Conservation (phyloP, 2,797 vertebrate species). For the Neolamprologus multifasciatus region DNA sequence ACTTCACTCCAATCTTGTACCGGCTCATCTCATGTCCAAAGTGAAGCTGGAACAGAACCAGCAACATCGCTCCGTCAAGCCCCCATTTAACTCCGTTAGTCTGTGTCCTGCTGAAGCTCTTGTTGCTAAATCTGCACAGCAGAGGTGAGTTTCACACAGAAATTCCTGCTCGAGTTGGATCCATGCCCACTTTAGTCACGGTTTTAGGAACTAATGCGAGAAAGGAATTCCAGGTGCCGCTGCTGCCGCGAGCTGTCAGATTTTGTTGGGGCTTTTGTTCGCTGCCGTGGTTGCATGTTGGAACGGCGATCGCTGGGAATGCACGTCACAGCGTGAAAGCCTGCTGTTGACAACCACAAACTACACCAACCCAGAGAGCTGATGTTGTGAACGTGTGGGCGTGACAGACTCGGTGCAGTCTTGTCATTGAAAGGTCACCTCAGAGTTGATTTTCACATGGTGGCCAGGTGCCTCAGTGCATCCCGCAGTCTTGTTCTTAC, state of each 20-base stretch:
- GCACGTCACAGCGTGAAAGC: constrained; percentile 14
- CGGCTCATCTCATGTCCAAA: constrained; percentile 28
- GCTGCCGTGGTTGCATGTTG: not conserved
- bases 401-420: constrained; percentile 10
- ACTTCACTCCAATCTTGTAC: constrained; percentile 5
- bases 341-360: not conserved
- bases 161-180: constrained; percentile 19
- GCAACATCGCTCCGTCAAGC: not conserved
- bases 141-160: not conserved
- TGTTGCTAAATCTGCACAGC: not conserved
- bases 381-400: not conserved
- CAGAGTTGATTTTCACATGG: not conserved
- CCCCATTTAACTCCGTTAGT: not conserved
- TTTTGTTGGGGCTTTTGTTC: not conserved
- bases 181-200: not conserved
- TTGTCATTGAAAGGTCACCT: constrained; percentile 9
- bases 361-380: not conserved
- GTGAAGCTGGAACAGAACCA: constrained; percentile 11
- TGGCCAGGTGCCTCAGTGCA: not conserved
- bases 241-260: not conserved
- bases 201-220: not conserved
- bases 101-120: not conserved
- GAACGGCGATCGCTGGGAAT: not conserved
- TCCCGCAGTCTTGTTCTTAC: not conserved
- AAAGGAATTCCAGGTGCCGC: constrained; percentile 37